Conservation (phyloP, 2,888 invertebrate genomes). For the Lamellibrachia columna region DNA sequence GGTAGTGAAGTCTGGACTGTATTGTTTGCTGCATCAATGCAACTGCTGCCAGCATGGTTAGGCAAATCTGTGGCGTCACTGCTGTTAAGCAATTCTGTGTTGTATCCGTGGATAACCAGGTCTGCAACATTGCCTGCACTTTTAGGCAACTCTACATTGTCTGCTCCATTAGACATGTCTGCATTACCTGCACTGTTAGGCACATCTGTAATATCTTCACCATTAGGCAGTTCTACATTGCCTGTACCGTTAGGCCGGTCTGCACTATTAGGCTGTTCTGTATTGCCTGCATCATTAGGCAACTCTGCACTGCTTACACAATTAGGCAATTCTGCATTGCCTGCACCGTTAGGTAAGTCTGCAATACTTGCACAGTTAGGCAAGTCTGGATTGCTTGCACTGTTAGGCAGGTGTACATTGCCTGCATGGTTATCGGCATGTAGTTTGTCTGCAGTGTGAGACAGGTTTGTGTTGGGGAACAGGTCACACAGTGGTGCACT, state of each 20-base stretch:
- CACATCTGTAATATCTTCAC: not conserved
- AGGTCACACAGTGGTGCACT: not conserved
- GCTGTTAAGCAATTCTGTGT: not conserved
- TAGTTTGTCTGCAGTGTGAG: not conserved
- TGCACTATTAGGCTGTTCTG: not conserved
- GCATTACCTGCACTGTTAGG: no score
- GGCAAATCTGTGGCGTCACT: not conserved
- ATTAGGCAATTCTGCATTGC: not conserved
- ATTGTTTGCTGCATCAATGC: not conserved
- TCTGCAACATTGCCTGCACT: not conserved
- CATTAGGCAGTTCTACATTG: not conserved
- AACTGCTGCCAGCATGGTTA: not conserved
- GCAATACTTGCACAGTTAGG: not conserved
- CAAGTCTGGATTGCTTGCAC: not conserved
- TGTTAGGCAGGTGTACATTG: not conserved
- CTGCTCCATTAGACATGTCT: not conserved
- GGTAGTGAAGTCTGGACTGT: not conserved
- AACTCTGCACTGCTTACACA: not conserved
- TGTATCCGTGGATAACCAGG: not conserved
- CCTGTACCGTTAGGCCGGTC: not conserved
- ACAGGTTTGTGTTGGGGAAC: not conserved
- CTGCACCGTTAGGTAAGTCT: not conserved
- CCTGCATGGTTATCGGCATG: not conserved
- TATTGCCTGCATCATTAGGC: not conserved
- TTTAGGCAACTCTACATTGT: not conserved